Conservation (phyloP, 2,888 invertebrate genomes). For the Drosophila vallismaia region DNA sequence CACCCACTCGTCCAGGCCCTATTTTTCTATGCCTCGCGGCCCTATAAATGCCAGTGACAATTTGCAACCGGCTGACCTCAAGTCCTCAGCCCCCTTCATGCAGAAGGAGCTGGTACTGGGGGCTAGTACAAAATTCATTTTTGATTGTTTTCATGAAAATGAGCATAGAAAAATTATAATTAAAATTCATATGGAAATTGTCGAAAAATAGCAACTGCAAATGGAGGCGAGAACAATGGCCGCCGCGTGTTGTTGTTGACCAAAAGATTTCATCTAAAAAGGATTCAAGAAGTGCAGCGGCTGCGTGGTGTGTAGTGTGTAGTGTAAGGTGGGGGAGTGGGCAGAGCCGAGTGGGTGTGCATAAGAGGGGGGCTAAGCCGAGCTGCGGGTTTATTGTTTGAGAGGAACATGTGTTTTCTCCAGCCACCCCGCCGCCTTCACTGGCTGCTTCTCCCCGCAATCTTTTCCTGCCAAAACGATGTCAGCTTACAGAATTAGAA, state of each 20-base stretch:
- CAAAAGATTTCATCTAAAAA: conserved; percentile 75
- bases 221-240: conserved; percentile 43
- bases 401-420: conserved; percentile 66
- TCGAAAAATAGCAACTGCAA: conserved; percentile 42
- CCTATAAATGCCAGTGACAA: conserved; percentile 71
- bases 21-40: conserved; percentile 50
- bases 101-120: not conserved
- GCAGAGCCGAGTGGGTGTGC: not conserved
- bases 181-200: conserved; percentile 79
- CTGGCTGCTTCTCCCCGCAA: not conserved
- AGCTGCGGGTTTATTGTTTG: conserved; percentile 76
- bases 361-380: conserved; percentile 12
- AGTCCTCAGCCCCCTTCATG: conserved; percentile 3
- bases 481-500: conserved; percentile 74
- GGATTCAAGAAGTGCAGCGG: conserved; percentile 76
- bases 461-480: conserved; percentile 56
- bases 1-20: not conserved
- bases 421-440: not conserved
- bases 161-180: conserved; percentile 80
- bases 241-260: conserved; percentile 44
- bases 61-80: conserved; percentile 58
- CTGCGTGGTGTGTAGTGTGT: conserved; percentile 13
- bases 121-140: conserved; percentile 74
- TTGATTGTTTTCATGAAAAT: conserved; percentile 80
- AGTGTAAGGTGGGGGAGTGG: not conserved